Evolutionary conservation across 2,113 vertebrate species (phyloP).

Genomic region (Plectropomus leopardus): DNA sequence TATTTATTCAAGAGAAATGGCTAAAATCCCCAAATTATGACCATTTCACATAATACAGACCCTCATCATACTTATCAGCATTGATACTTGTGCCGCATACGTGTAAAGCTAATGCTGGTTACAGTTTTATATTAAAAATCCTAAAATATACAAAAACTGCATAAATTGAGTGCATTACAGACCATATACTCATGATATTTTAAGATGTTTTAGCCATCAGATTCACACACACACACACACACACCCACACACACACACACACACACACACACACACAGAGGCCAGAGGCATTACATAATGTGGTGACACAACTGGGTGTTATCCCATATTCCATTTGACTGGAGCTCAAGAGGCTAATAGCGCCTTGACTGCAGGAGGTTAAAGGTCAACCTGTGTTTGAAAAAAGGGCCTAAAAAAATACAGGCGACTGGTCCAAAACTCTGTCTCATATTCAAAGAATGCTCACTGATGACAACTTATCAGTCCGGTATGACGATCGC

Average conservation of each 20-base stretch:
- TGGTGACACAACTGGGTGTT: conserved; percentile 51
- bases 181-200: not conserved
- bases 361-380: not conserved
- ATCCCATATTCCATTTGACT: conserved; percentile 34
- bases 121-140: not conserved
- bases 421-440: not conserved
- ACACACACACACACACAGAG: conserved; percentile 9
- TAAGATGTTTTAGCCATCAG: conserved; percentile 21
- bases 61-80: not conserved
- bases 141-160: not conserved
- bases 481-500: not conserved
- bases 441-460: conserved; percentile 17
- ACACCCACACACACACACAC: not conserved
- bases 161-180: not conserved
- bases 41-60: not conserved
- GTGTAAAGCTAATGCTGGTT: not conserved
- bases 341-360: conserved; percentile 41
- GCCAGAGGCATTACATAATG: conserved; percentile 43
- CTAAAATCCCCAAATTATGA: not conserved
- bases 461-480: not conserved
- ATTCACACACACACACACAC: not conserved
- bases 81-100: too few relatives aligned
- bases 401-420: conserved; percentile 16
- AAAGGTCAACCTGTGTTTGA: conserved; percentile 23
- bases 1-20: too few relatives aligned